These are phyloP conservation scores for Elgaria multicarinata DNA, from an alignment of 2,113 vertebrate species.

Conservation along the genomic window DNA sequence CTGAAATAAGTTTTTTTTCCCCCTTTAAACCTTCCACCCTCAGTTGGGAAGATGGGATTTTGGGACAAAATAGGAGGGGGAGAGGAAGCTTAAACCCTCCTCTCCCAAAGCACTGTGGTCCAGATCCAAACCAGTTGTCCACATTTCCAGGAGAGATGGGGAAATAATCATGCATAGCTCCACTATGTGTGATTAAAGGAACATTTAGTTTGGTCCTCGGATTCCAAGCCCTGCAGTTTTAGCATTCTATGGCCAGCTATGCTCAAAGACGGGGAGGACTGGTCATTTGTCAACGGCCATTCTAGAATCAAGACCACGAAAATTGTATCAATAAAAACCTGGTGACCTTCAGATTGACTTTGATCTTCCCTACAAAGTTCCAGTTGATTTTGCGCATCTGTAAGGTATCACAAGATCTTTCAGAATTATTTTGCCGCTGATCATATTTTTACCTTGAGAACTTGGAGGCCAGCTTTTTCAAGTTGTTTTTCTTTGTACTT, in stretches of 20 bases:
- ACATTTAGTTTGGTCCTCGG: too few species aligned
- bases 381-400: background rate
- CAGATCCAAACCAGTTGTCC: too few species aligned
- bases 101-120: too few species aligned
- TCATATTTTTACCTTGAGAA: conserved; percentile 77
- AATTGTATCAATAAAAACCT: background rate
- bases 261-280: background rate
- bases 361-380: background rate
- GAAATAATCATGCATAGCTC: too few species aligned
- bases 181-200: too few species aligned
- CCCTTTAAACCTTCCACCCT: too few species aligned
- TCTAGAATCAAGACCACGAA: too few species aligned
- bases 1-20: too few species aligned
- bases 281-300: background rate
- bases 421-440: background rate
- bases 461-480: conserved; percentile 40
- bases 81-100: too few species aligned
- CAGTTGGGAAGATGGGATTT: too few species aligned
- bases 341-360: background rate
- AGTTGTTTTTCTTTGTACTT: conserved; percentile 53
- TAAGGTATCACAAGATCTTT: background rate
- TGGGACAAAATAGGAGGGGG: too few species aligned
- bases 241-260: background rate
- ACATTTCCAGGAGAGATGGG: too few species aligned
- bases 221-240: background rate